These are phyloP conservation scores for Cordylochernes scorpioides DNA, from an alignment of 2,888 invertebrate genomes.

Conservation along the genomic window DNA sequence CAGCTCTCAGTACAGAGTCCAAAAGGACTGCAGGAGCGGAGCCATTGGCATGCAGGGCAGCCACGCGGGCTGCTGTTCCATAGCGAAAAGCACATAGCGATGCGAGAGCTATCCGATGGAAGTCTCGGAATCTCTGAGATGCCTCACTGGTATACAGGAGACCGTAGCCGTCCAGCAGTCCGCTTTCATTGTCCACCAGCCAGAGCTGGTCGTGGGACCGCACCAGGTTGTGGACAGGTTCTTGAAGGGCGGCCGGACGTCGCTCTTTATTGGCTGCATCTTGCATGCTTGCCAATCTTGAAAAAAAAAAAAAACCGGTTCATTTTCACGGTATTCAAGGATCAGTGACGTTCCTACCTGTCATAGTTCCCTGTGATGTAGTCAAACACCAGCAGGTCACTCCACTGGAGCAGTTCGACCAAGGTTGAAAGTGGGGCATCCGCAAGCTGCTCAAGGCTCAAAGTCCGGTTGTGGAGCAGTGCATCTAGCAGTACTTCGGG, in stretches of 20 bases:
- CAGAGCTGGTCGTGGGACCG: constrained; percentile 20
- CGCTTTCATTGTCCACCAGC: constrained; percentile 25
- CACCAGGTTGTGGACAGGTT: constrained; percentile 21
- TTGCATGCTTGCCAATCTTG: constrained; percentile 24
- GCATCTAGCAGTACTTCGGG: constrained; percentile 18
- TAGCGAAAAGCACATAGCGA: constrained; percentile 20
- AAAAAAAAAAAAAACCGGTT: constrained; percentile 11
- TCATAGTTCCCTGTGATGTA: constrained; percentile 24
- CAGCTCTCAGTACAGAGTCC: constrained; percentile 12
- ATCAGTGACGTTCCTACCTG: constrained; percentile 17
- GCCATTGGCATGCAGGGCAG: constrained; percentile 8
- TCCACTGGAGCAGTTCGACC: constrained; percentile 21
- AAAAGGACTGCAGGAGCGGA: constrained; percentile 13
- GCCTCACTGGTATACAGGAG: constrained; percentile 17
- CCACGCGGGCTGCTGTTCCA: constrained; percentile 15
- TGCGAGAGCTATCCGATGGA: constrained; percentile 19
- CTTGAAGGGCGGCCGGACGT: constrained; percentile 18
- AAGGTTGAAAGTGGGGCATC: constrained; percentile 13
- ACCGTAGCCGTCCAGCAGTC: constrained; percentile 22
- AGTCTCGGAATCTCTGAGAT: constrained; percentile 16
- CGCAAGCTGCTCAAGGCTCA: constrained; percentile 10
- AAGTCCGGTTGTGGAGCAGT: constrained; percentile 14
- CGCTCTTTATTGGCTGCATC: constrained; percentile 21
- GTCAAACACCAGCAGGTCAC: constrained; percentile 22
- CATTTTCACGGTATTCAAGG: not conserved